Evolutionary conservation across 2,113 vertebrate genomes (phyloP), one percentile per base, ranked within the genome.

Genomic region (Peromyscus leucopus): DNA sequence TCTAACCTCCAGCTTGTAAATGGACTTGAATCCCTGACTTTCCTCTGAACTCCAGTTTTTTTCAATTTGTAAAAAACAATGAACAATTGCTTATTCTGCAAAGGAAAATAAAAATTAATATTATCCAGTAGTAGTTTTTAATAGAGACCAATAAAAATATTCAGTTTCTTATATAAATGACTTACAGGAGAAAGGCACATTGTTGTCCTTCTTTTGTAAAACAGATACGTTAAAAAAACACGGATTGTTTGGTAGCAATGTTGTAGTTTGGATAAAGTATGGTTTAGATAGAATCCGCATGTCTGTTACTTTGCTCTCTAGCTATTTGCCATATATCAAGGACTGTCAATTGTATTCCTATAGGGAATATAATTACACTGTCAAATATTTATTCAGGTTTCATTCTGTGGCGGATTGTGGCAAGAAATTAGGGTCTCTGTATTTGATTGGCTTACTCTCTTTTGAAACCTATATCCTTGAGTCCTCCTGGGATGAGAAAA

Each of bases 321-420:
- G 67, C 7, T 80, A 7, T 59, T 76, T 76, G 61, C 46, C 48
- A 36, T 80, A 19, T 65, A n/a, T 91, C 67, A 93, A 85, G 31
- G 48, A 75, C 48, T 80, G 3, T 80, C 63, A 76, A 72, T 26
- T 78, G 90, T 95, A 86, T 86, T 6, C 31, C 7, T 36, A 83
- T 71, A 39, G 74, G 83, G 36, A 42, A 88, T 91, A 76, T 76
- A 93, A 91, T 87, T 93, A 75, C 57, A 80, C 51, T 95, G 67
- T 72, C 31, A 88, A 93, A 89, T 94, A 84, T 94, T 91, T 94
- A 89, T 55, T 94, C 61, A 84, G 36, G 78, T 94, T 26, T 72
- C 2, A 72, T 36, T 89, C 17, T 79, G 17, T 84, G 46, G 15
- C 83, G 78, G 65, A 93, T 74, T 21, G 13, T 69, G 31, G 46